Evolutionary conservation across 2,888 invertebrate genomes (phyloP), one percentile per base, ranked within the genome.

Genomic region (Tigriopus californicus): DNA sequence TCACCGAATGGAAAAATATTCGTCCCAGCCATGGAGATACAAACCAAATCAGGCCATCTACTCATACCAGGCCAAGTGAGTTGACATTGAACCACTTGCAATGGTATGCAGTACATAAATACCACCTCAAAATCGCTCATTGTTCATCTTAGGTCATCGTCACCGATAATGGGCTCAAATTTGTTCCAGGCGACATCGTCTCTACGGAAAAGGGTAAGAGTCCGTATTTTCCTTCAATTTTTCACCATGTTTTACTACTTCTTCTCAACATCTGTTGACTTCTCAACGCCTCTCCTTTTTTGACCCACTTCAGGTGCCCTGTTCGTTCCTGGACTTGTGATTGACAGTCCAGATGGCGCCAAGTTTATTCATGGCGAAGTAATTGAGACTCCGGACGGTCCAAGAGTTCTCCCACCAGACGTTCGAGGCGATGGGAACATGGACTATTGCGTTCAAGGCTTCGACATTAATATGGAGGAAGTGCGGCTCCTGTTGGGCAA

Each of bases 271-370:
- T 33, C 33, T 33, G 33, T 33, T 33, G 3, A 33, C 33, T 33
- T 33, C 33, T 33, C 33, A 33, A 33, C 33, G 33, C 33, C 8
- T 33, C 8, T 5, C 33, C 8, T 33, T 33, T 5, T 33, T 33
- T 33, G 33, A 33, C 33, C 33, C 33, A 33, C 33, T 33, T 33
- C 33, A 33, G 33, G 80, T 0, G 82, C 83, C 68, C 18, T 51
- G 13, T 84, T 85, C 68, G 81, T 85, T 15, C 82, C 84, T 2
- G 85, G 85, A 2, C 82, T 83, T 72, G 80, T 83, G 65, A 81
- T 83, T 0, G 80, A 81, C 66, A 80, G 81, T 1, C 75, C 77
- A 66, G 75, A 74, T 51, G 80, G 80, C 6, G 75, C 77, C 0
- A 80, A 80, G 67, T 81, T 81, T 66, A 75, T 78, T 0, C 79